A percentile compares a stretch with the other conserved stretches of the same genome.
These are phyloP conservation scores for Riparia riparia DNA, from an alignment of 2,113 vertebrate genomes.

Conservation along the genomic window DNA sequence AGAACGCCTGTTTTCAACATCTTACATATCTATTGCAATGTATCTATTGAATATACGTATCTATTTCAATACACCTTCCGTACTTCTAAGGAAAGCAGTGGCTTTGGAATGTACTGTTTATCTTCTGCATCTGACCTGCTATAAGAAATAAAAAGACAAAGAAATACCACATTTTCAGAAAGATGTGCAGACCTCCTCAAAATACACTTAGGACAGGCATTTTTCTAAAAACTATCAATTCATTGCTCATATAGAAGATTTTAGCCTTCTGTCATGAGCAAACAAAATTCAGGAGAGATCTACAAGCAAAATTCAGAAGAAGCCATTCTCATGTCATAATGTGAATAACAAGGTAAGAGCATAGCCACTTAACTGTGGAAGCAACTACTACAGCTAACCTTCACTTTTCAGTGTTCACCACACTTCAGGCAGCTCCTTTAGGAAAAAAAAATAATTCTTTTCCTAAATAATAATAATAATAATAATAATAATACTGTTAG, in stretches of 20 bases:
- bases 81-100: background rate
- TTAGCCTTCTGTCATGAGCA: background rate
- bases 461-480: background rate
- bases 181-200: background rate
- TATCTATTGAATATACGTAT: background rate
- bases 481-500: background rate
- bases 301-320: background rate
- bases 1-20: background rate
- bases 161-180: background rate
- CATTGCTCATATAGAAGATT: background rate
- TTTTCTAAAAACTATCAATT: background rate
- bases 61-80: background rate
- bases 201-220: background rate
- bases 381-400: background rate
- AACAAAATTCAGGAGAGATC: background rate
- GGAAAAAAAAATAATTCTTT: rapidly evolving
- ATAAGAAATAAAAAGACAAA: background rate
- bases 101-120: background rate
- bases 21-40: background rate
- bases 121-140: background rate
- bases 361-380: background rate
- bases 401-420: background rate
- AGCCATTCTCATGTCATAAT: background rate
- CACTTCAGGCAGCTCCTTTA: background rate
- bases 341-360: background rate